phyloP scores from a whole-genome alignment of 1,140 invertebrate species.

The Papilio dardanus region DNA sequence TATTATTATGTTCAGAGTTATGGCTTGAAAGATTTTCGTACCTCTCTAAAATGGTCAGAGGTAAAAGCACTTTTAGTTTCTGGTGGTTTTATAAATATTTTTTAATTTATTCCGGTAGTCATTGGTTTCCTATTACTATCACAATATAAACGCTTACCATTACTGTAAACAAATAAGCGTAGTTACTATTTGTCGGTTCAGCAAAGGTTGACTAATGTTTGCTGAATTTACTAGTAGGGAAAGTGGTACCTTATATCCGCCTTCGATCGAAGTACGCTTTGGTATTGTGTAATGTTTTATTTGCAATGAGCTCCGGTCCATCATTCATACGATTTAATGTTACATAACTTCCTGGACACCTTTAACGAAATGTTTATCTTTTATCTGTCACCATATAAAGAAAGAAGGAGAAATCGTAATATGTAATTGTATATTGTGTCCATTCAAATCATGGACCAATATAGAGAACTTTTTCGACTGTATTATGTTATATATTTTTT shows the following conservation, averaged over 20 bases:
- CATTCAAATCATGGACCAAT: not conserved
- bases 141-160: not conserved
- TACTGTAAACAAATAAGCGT: not conserved
- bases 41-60: too few relatives aligned
- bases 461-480: not conserved
- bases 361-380: slow-evolving; percentile 13
- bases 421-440: slow-evolving; percentile 1
- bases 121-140: not conserved
- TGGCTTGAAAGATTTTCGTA: too few relatives aligned
- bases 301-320: slow-evolving; percentile 31
- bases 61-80: too few relatives aligned
- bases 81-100: too few relatives aligned
- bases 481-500: not conserved
- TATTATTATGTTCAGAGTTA: too few relatives aligned
- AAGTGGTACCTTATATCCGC: slow-evolving; percentile 21
- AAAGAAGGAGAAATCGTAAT: slow-evolving; percentile 8
- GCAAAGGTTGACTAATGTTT: slow-evolving; percentile 11
- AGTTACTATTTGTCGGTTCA: not conserved
- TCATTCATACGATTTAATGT: slow-evolving; percentile 30
- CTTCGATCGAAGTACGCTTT: slow-evolving; percentile 5
- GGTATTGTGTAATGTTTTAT: slow-evolving; percentile 30
- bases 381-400: slow-evolving; percentile 19
- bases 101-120: too few relatives aligned
- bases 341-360: slow-evolving; percentile 13
- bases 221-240: slow-evolving; percentile 15